phyloP scores from a whole-genome alignment of 2,888 invertebrate species.

The Perdita meconis region DNA sequence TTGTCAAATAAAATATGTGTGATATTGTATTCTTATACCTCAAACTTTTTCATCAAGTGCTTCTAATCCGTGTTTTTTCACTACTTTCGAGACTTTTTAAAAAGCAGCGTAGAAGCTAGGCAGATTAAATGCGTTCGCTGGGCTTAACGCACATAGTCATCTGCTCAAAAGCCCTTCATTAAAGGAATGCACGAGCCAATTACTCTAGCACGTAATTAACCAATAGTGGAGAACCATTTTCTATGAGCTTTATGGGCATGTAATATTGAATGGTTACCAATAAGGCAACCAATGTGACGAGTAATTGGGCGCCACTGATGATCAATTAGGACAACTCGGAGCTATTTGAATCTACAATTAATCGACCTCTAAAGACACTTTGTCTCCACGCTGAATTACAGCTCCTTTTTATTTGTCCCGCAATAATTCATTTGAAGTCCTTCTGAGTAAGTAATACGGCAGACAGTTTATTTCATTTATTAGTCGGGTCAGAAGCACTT shows the following conservation, averaged over 20 bases:
- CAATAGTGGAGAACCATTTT: constrained; percentile 24
- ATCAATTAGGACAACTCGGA: constrained; percentile 53
- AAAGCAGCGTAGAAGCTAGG: not conserved
- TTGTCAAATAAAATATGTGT: too few species aligned
- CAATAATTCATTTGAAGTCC: constrained; percentile 34
- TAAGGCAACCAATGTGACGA: constrained; percentile 35
- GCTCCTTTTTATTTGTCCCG: constrained; percentile 28
- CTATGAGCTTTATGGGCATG: not conserved
- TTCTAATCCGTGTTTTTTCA: too few species aligned
- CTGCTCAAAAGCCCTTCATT: constrained; percentile 4
- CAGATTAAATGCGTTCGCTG: not conserved
- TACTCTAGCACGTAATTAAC: constrained; percentile 41
- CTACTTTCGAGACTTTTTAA: not conserved
- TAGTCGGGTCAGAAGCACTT: not conserved
- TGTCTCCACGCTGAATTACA: constrained; percentile 37
- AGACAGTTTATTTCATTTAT: constrained; percentile 17
- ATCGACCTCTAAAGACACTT: constrained; percentile 40
- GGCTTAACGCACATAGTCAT: constrained; percentile 7
- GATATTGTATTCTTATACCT: too few species aligned
- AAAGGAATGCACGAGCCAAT: constrained; percentile 34
- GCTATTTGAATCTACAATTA: constrained; percentile 45
- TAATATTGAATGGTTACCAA: constrained; percentile 42
- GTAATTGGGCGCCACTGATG: constrained; percentile 45
- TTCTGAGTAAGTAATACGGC: constrained; percentile 9
- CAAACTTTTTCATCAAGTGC: too few species aligned